Percentiles rank a stretch among this genome's conserved stretches.
Conservation (phyloP, 2,888 invertebrate species). For the Cordilura impudica region DNA sequence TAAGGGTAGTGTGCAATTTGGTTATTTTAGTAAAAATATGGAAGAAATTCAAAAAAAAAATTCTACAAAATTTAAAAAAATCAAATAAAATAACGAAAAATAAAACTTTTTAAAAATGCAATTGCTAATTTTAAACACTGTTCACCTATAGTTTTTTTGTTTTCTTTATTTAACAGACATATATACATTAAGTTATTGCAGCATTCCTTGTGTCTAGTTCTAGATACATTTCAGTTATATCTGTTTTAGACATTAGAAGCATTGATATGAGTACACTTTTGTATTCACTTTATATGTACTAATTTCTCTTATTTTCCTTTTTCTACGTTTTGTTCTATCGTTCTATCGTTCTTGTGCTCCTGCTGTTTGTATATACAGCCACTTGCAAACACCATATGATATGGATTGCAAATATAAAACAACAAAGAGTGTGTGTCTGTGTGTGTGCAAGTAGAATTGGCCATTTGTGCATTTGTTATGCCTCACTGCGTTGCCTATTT, state of each 20-base stretch:
- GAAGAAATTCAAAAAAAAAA: too few species aligned
- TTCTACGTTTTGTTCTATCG: neutral
- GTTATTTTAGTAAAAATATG: too few species aligned
- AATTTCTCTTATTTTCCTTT: neutral
- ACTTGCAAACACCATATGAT: constrained; percentile 7
- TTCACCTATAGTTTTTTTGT: too few species aligned
- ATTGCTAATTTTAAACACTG: neutral
- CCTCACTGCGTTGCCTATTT: constrained; percentile 75
- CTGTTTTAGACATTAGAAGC: constrained; percentile 53
- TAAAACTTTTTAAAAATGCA: too few species aligned
- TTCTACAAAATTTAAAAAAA: too few species aligned
- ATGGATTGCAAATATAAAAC: constrained; percentile 12
- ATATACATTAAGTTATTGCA: neutral
- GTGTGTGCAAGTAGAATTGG: constrained; percentile 68
- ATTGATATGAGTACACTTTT: constrained; percentile 42
- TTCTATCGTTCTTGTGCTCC: neutral
- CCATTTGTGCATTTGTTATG: constrained; percentile 75
- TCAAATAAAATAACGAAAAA: too few species aligned
- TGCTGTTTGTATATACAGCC: neutral
- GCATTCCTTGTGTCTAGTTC: constrained; percentile 25
- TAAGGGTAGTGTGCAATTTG: too few species aligned
- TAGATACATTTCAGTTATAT: constrained; percentile 39
- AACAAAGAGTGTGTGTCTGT: constrained; percentile 27
- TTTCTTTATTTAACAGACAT: too few species aligned
- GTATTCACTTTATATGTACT: neutral